phyloP scores from a whole-genome alignment of 2,888 invertebrate species.

The Urechis unicinctus region DNA sequence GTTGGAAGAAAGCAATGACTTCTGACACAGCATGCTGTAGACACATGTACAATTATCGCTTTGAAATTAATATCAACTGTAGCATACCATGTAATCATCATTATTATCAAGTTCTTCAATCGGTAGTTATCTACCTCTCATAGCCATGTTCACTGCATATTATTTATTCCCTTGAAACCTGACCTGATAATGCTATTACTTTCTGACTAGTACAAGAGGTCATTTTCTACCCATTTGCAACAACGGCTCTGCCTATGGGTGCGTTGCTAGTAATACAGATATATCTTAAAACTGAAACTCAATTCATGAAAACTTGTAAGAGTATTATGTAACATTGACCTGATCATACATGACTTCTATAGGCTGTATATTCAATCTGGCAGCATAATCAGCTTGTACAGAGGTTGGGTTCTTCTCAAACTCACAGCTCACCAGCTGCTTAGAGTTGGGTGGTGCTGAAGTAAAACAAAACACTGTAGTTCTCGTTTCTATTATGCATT shows the following conservation, averaged over 20 bases:
- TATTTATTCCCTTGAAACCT: no score
- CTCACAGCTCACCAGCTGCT: constrained; percentile 68
- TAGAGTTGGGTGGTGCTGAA: constrained; percentile 57
- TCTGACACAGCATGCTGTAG: constrained; percentile 67
- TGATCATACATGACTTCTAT: constrained; percentile 72
- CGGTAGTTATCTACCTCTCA: no score
- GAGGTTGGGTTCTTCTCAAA: constrained; percentile 66
- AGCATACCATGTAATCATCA: no score
- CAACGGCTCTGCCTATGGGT: no score
- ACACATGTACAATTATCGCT: no score
- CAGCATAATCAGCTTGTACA: constrained; percentile 63
- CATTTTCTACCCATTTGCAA: no score
- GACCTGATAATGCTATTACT: no score
- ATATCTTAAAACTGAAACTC: no score
- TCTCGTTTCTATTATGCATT: background rate
- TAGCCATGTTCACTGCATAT: no score
- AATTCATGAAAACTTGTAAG: background rate
- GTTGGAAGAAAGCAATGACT: constrained; percentile 63
- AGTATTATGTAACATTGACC: constrained; percentile 58
- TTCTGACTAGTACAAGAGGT: no score
- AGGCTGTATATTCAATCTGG: constrained; percentile 65
- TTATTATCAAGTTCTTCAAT: no score
- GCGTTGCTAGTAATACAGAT: no score
- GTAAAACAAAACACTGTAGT: background rate
- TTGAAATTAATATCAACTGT: background rate